Percentiles rank a stretch among this genome's conserved stretches.
phyloP scores from a whole-genome alignment of 2,888 invertebrate genomes.

The Lasioglossum villosulum region DNA sequence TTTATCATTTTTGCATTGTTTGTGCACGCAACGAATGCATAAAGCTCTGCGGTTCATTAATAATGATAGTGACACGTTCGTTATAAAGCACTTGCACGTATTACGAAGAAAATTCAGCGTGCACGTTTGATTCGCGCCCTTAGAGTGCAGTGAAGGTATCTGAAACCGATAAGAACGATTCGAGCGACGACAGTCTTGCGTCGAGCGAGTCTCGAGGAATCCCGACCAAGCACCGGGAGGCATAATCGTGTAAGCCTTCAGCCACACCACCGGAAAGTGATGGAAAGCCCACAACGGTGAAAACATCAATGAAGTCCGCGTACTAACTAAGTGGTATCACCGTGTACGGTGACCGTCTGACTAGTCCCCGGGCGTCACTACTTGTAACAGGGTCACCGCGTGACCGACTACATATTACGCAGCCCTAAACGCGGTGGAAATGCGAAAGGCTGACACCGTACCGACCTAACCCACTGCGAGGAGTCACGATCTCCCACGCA shows the following conservation, averaged over 20 bases:
- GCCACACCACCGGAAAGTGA: neutral
- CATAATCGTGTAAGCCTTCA: neutral
- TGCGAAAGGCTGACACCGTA: constrained; percentile 51
- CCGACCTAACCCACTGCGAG: constrained; percentile 60
- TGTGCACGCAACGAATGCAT: neutral
- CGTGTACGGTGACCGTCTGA: constrained; percentile 33
- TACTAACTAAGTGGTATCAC: neutral
- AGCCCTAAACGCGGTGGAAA: constrained; percentile 50
- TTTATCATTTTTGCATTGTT: neutral
- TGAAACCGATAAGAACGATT: too few species aligned
- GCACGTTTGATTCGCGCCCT: too few species aligned
- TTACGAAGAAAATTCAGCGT: neutral
- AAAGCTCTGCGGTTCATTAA: neutral
- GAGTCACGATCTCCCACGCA: neutral
- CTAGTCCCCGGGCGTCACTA: constrained; percentile 39
- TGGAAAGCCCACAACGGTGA: neutral
- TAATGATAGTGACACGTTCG: neutral
- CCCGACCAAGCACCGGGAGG: neutral
- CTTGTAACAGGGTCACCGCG: constrained; percentile 49
- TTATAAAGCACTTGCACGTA: neutral
- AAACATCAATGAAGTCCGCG: neutral
- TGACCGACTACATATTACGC: constrained; percentile 44
- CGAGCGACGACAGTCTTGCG: too few species aligned
- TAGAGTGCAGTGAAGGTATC: too few species aligned
- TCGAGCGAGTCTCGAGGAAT: neutral